phyloP scores from a whole-genome alignment of 1,140 invertebrate species.

The Cyphomyrmex costatus region DNA sequence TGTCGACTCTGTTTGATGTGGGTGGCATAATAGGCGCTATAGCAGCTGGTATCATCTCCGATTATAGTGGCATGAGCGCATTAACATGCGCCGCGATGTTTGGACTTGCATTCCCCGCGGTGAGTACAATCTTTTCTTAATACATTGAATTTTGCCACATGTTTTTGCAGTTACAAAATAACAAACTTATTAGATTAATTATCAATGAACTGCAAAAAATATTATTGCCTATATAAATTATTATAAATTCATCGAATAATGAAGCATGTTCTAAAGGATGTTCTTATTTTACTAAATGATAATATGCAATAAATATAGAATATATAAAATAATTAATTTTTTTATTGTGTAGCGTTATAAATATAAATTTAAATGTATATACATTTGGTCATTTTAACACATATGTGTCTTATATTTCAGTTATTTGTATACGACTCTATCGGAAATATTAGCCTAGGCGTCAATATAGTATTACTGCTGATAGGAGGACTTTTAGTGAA shows the following conservation, averaged over 20 bases:
- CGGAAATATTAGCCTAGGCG: slow-evolving; percentile 88
- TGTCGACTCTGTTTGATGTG: slow-evolving; percentile 97
- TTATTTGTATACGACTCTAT: slow-evolving; percentile 93
- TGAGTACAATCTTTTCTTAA: slow-evolving; percentile 81
- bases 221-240: no score
- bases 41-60: slow-evolving; percentile 94
- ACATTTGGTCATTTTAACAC: background rate
- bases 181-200: no score
- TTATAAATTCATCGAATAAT: no score
- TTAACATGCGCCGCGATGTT: slow-evolving; percentile 95
- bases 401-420: slow-evolving; percentile 85
- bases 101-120: slow-evolving; percentile 93
- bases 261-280: no score
- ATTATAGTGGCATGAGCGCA: slow-evolving; percentile 94
- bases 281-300: no score
- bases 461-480: slow-evolving; percentile 92
- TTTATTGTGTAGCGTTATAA: no score
- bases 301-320: no score
- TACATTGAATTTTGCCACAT: no score
- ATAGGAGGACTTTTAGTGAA: slow-evolving; percentile 95
- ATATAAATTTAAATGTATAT: no score
- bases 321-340: no score
- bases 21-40: slow-evolving; percentile 97
- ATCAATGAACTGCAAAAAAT: no score
- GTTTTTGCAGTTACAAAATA: no score